Evolutionary conservation across 1,140 invertebrate genomes (phyloP), one percentile per base, ranked within the genome.

Genomic region (Lithobius niger): DNA sequence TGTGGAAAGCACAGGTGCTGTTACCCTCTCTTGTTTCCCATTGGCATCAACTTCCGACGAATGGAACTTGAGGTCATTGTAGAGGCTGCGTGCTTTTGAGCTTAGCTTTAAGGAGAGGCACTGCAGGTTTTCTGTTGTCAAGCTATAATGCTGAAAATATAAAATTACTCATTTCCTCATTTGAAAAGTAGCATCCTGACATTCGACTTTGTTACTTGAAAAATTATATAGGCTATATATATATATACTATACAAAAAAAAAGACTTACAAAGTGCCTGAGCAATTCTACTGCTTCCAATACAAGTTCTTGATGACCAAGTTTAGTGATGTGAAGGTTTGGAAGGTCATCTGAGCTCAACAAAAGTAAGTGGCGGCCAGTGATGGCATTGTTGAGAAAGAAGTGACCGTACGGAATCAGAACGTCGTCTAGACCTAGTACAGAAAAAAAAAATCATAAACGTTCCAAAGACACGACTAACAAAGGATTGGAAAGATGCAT

Each of bases 241-340:
- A n/a, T n/a, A n/a, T n/a, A 57, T n/a, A n/a, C n/a, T n/a, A n/a
- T n/a, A n/a, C n/a, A 59, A 57, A 58, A 55, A 59, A 59, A 54
- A 60, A 58, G 56, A 78, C 80, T 78, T 76, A 89, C 86, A 74
- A 93, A 86, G 72, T 88, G 86, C 64, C 84, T 75, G 16, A 96
- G 74, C 61, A 88, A 82, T 64, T 92, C 89, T 3, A 94, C 83
- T 47, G 88, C 88, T 73, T 93, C 89, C 52, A 95, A 72, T 58
- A 95, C 81, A 45, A 93, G 77, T 70, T 96, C 92, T 71, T 96
- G 92, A 67, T 94, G 90, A 2, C 91, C 90, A 57, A 95, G 79
- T 64, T 86, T 84, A 42, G 76, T 72, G 58, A 95, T 81, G 31
- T 86, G 84, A 28, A 95, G 74, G 66, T 87, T 81, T 66, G 89